A percentile compares a stretch with the other conserved stretches of the same genome.
These are phyloP conservation scores for Chaenocephalus aceratus DNA, from an alignment of 2,113 vertebrate genomes.

Conservation along the genomic window DNA sequence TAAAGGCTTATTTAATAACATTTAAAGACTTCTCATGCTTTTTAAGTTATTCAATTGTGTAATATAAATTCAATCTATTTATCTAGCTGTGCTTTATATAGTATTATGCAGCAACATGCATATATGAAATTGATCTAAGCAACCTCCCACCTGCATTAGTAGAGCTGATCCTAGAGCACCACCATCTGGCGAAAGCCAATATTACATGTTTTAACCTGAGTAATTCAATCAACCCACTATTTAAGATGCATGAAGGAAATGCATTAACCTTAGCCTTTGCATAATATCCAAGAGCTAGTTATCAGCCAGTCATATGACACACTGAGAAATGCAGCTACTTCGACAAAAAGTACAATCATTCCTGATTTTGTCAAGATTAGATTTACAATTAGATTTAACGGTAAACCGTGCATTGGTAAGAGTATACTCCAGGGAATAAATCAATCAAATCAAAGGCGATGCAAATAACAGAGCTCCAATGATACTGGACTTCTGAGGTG, in stretches of 20 bases:
- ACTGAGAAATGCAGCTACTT: no score
- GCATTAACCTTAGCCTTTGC: background rate
- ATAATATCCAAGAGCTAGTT: background rate
- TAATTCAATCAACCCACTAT: background rate
- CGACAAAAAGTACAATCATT: background rate
- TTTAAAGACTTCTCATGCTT: background rate
- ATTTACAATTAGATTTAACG: conserved; percentile 1
- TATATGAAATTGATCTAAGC: background rate
- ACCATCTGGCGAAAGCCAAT: conserved; percentile 66
- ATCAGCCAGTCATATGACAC: background rate
- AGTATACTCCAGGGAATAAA: background rate
- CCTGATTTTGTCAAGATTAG: background rate
- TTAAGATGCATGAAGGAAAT: background rate
- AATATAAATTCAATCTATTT: background rate
- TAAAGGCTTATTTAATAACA: background rate
- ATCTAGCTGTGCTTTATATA: background rate
- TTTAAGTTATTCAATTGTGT: background rate
- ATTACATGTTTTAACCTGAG: conserved; percentile 57
- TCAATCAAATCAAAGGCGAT: conserved; percentile 9
- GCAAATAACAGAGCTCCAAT: background rate
- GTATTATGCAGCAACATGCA: background rate
- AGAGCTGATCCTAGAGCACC: conserved; percentile 74
- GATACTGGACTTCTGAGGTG: background rate
- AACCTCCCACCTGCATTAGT: background rate
- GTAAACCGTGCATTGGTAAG: background rate